Base-by-base conservation (phyloP, 2,888 invertebrate genomes). In the Neocrepidodera transversa region DNA sequence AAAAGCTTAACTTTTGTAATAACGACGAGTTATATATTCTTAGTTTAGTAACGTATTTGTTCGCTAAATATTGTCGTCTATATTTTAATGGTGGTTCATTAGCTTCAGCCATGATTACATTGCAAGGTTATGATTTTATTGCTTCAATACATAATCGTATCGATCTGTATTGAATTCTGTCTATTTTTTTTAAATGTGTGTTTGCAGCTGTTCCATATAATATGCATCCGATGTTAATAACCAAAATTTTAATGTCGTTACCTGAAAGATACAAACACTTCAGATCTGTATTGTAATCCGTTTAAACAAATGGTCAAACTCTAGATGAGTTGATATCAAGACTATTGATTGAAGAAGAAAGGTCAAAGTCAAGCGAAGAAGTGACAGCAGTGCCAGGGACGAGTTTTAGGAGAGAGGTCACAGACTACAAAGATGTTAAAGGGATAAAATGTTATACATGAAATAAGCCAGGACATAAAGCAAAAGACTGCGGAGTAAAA, bases 171-270 rank as follows among this genome's bases (percentile, higher is more conserved):
- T n/a, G n/a, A n/a, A n/a, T n/a, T n/a, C n/a, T n/a, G n/a, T n/a
- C n/a, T n/a, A n/a, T n/a, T n/a, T n/a, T n/a, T n/a, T n/a, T n/a
- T n/a, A n/a, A n/a, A n/a, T n/a, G n/a, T n/a, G n/a, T n/a, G n/a
- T n/a, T n/a, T n/a, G n/a, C n/a, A n/a, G n/a, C n/a, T n/a, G n/a
- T n/a, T n/a, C n/a, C n/a, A n/a, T n/a, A n/a, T n/a, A n/a, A n/a
- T n/a, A n/a, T n/a, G n/a, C n/a, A n/a, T n/a, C n/a, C n/a, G 56
- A 68, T 68, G 62, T 8, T 66, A 6, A 65, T 62, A 11, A 67
- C 64, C 6, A 63, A 62, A 63, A 58, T 63, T 38, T 48, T 63
- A 23, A 66, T 62, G 58, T 54, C 63, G 1, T 26, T 62, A 7
- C 64, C 63, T 18, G 62, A 65, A 10, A 7, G 50, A 16, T 57